A percentile compares a stretch with the other conserved stretches of the same genome.
These are phyloP conservation scores for Oxystoma pomonae DNA, from an alignment of 2,888 invertebrate species.

Conservation along the genomic window DNA sequence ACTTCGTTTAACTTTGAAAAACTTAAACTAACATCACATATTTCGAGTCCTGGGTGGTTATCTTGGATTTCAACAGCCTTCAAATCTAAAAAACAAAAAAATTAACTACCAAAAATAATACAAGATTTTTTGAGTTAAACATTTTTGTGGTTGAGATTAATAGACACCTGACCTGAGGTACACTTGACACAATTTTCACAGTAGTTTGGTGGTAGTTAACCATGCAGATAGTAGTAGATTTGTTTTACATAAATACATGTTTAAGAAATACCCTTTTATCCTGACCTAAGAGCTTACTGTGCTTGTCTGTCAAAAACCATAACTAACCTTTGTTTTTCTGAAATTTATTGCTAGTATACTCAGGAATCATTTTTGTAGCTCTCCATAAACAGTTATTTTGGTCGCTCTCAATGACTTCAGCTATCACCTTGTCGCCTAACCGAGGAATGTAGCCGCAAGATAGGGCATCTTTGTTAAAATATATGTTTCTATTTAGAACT, in stretches of 20 bases:
- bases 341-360: conserved; percentile 22
- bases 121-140: not conserved
- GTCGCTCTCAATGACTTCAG: conserved; percentile 70
- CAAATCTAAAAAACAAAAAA: not conserved
- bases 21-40: conserved; percentile 50
- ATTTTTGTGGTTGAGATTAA: no score
- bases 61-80: conserved; percentile 28
- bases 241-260: no score
- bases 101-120: not conserved
- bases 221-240: no score
- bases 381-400: conserved; percentile 57
- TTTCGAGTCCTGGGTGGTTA: conserved; percentile 49
- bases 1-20: conserved; percentile 47
- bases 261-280: no score
- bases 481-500: conserved; percentile 55
- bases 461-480: conserved; percentile 56
- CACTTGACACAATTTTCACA: no score
- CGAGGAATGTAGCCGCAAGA: conserved; percentile 53
- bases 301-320: no score
- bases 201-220: no score
- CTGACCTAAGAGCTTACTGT: no score
- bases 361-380: conserved; percentile 51
- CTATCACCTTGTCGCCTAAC: conserved; percentile 59
- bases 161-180: no score
- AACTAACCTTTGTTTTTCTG: conserved; percentile 5